Conservation (phyloP, 2,113 vertebrate genomes). For the Taxidea taxus region DNA sequence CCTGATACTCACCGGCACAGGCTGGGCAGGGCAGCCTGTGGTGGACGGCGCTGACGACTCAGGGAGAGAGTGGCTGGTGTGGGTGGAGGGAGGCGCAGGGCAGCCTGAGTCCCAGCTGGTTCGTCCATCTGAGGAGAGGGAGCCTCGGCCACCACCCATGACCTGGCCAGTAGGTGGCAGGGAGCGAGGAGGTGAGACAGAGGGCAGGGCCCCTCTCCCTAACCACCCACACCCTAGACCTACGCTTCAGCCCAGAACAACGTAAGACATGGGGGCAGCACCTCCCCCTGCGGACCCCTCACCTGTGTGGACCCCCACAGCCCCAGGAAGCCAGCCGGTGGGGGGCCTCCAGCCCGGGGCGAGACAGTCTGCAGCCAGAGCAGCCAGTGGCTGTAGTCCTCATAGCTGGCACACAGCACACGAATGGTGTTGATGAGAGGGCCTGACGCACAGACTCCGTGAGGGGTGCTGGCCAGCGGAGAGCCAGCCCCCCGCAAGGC, state of each 20-base stretch:
- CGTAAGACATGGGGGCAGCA: background rate
- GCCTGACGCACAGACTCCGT: constrained; percentile 64
- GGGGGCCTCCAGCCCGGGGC: constrained; percentile 65
- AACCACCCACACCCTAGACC: fast-evolving
- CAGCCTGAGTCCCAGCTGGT: constrained; percentile 73
- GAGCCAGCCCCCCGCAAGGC: background rate
- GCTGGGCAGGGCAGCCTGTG: constrained; percentile 79
- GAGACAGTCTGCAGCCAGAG: constrained; percentile 79
- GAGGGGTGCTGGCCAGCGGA: background rate
- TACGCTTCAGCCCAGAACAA: background rate
- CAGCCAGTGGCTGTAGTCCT: constrained; percentile 84
- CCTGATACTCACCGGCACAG: constrained; percentile 86
- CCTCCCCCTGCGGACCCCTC: background rate
- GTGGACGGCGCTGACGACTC: background rate
- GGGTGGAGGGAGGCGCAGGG: constrained; percentile 42
- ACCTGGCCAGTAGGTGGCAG: constrained; percentile 30
- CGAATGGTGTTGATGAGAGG: constrained; percentile 85
- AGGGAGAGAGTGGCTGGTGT: constrained; percentile 67
- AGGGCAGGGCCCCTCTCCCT: background rate
- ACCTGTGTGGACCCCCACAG: constrained; percentile 75
- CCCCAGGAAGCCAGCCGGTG: constrained; percentile 69
- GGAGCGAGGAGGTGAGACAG: background rate
- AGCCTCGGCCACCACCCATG: constrained; percentile 66
- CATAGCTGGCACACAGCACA: constrained; percentile 82
- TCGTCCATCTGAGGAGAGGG: constrained; percentile 62